Evolutionary conservation across 2,888 invertebrate genomes (phyloP), one percentile per base, ranked within the genome.

Genomic region (Eueremaeus valkanovi): DNA sequence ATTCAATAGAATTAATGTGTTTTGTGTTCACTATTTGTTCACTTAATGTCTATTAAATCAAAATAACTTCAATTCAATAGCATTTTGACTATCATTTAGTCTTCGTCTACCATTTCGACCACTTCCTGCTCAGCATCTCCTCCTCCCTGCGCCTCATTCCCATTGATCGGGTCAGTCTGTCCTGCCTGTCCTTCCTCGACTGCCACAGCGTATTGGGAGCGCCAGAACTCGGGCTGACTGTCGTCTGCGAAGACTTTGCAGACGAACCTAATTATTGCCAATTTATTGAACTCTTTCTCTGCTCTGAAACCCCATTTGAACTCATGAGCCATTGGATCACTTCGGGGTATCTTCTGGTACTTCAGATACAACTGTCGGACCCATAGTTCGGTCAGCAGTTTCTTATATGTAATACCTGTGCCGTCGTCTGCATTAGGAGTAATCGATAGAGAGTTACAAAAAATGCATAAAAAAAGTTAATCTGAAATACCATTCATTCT

Each of bases 301-400:
- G 75, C 75, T 21, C 75, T 49, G 29, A 75, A 70, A 9, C 75
- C 75, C 75, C 75, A 75, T 18, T 13, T 21, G 36, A 75, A 75
- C 21, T 36, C 63, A 33, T 33, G 70, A 21, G 21, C 58, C 11
- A 27, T 49, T 9, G 40, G 40, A 21, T 75, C 75, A 42, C 31
- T 66, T 55, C 51, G 33, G 1, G 29, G 29, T 3, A 75, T 72
- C 21, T 55, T 42, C 36, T 75, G 24, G 27, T 49, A 51, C 29
- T 36, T 51, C 27, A 75, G 36, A 40, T 75, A 75, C 33, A 75
- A 51, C 24, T 75, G 75, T 33, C 75, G 75, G 27, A 55, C 33
- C 75, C 75, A 75, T n/a, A 36, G 24, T 11, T 58, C 49, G 24
- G 36, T 42, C 42, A 75, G 8, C 55, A 75, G 13, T 24, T 75